These are phyloP conservation scores for Resseliella maxima DNA, from an alignment of 2,888 invertebrate genomes.

Conservation along the genomic window DNA sequence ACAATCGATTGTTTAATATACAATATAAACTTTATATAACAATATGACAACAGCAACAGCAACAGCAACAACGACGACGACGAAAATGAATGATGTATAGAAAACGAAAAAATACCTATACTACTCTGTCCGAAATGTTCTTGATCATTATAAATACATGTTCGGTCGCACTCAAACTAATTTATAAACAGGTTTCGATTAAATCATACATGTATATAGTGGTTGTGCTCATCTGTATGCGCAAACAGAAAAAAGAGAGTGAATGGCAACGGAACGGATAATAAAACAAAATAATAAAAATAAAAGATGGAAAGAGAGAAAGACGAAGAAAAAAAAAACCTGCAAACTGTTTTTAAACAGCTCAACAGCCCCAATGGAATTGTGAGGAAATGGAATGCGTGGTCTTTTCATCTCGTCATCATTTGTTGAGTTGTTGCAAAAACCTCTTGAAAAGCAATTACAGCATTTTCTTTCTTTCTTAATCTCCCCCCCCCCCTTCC, in stretches of 20 bases:
- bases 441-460: conserved; percentile 37
- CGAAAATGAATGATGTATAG: no score
- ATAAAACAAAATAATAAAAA: no score
- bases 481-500: no score
- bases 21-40: background rate
- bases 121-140: conserved; percentile 22
- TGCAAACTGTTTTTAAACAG: background rate
- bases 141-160: conserved; percentile 10
- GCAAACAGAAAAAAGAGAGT: conserved; percentile 32
- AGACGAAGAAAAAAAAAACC: no score
- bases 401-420: background rate
- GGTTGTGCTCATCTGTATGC: conserved; percentile 6
- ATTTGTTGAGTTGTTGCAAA: background rate
- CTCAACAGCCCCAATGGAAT: background rate
- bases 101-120: background rate
- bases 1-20: no score
- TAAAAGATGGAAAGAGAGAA: no score
- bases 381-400: conserved; percentile 7
- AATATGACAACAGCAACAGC: no score
- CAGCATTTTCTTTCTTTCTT: background rate
- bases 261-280: conserved; percentile 39
- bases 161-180: conserved; percentile 30
- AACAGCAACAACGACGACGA: no score
- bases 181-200: conserved; percentile 48
- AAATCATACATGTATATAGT: background rate